Base-by-base conservation (phyloP, 2,113 vertebrate species). In the Pluvianellus socialis region DNA sequence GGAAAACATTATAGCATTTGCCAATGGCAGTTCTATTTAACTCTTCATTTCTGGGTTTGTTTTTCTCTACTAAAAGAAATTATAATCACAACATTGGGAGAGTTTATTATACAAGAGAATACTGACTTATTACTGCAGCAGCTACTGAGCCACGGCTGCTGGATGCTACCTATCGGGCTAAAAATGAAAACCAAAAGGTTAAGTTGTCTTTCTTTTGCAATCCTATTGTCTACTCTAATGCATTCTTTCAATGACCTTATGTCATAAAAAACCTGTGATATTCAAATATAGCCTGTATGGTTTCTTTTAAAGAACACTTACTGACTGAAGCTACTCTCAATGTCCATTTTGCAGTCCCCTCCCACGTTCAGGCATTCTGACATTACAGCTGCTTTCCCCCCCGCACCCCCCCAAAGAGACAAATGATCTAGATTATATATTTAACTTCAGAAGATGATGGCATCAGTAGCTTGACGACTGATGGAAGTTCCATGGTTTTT, bases 1-100 rank as follows among this genome's bases (percentile, higher is more conserved):
- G 92, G 94, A 96, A 98, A 97, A 96, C 91, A 98, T 97, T 90
- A 95, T 28, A 97, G 93, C 91, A 96, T 92, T 95, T 95, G 93
- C 88, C 97, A 98, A 93, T 94, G 95, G 95, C 97, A 94, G 96
- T 94, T 97, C 97, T 98, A 97, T 98, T 97, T 99, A 99, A 98
- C 97, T 96, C 97, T 97, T 98, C 94, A 91, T 95, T 95, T 94
- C 95, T 93, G 83, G 92, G 84, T n/a, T 18, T 96, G 55, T 94
- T 96, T 96, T 94, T 76, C 68, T 85, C 47, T 85, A 77, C 83
- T 76, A 96, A 94, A 93, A 66, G 24, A 94, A 96, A 65, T 68
- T 49, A 27, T 28, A 30, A 70, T 17, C 44, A 59, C 67, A 93
- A 77, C n/a, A 77, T 15, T 12, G 44, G 50, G 45, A 44, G 42